Evolutionary conservation across 2,888 invertebrate species (phyloP), one percentile per base, ranked within the genome.

Genomic region (Polyploca ridens): DNA sequence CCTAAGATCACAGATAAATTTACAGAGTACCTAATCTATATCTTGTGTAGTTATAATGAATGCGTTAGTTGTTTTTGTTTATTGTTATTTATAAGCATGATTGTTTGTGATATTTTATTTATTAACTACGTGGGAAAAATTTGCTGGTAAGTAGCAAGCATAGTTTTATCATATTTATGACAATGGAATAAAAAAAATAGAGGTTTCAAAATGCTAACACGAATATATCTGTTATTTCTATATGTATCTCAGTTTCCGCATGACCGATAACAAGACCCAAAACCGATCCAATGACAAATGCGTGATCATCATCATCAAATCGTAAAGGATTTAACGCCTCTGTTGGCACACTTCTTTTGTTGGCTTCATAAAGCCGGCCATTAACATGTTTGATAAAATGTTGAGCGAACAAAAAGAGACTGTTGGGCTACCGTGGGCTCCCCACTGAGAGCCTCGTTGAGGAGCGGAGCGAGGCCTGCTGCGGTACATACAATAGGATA

Each of bases 281-380:
- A 85, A 82, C 76, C 81, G 82, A 83, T 81, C 84, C 88, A 87
- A 87, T 90, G 93, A 93, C 92, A 92, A 91, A 90, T 89, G 87
- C 88, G 88, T 85, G 87, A 90, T 88, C 87, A 89, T 90, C 86
- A 86, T 87, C 86, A 86, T 87, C 91, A 89, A 91, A 91, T 93
- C 91, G 93, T 92, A 90, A 93, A 91, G 94, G 94, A 94, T 94
- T 94, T 94, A 93, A 94, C 94, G 94, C 94, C 91, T 94, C 90
- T 83, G 90, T 93, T 94, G 88, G 91, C 94, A 91, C 91, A 89
- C 91, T 94, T 88, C 92, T 90, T 93, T 93, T 94, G 93, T 94
- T 91, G 90, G 86, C 77, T 83, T 82, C 86, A 93, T 91, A 93
- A 93, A 90, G 91, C 91, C 90, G 90, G 83, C 92, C 93, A 94